Evolutionary conservation across 2,113 vertebrate genomes (phyloP).

Genomic region (Aspidoscelis tigris): DNA sequence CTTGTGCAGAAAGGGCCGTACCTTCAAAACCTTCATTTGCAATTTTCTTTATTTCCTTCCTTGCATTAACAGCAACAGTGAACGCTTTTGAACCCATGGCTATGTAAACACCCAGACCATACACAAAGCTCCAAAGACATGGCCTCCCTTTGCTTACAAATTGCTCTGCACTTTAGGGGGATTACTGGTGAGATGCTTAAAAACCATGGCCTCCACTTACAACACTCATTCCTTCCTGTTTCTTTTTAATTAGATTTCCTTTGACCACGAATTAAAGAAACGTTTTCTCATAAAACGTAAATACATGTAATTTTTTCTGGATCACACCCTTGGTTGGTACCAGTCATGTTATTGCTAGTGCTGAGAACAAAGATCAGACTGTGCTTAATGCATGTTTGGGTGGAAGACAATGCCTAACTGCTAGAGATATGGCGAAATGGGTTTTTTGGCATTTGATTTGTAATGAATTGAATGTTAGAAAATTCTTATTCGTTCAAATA

Average conservation of each 20-base stretch:
- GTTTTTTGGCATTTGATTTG: too few species aligned
- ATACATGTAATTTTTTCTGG: conserved; percentile 22
- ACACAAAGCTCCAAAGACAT: background rate
- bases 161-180: background rate
- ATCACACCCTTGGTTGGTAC: conserved; percentile 31
- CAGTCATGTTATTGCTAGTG: conserved; percentile 24
- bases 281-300: background rate
- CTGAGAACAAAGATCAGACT: background rate
- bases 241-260: conserved; percentile 39
- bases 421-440: conserved; percentile 1
- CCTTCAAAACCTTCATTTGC: too few species aligned
- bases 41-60: too few species aligned
- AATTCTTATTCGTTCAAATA: too few species aligned
- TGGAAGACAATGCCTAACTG: conserved; percentile 14
- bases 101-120: background rate
- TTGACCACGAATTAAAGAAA: background rate
- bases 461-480: too few species aligned
- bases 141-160: conserved; percentile 2
- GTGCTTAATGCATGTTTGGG: conserved; percentile 18
- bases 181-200: background rate
- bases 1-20: too few species aligned
- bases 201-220: conserved; percentile 17
- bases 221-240: background rate
- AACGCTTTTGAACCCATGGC: background rate
- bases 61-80: too few species aligned